Conservation (phyloP, 2,113 vertebrate species). For the Podarcis cretensis region DNA sequence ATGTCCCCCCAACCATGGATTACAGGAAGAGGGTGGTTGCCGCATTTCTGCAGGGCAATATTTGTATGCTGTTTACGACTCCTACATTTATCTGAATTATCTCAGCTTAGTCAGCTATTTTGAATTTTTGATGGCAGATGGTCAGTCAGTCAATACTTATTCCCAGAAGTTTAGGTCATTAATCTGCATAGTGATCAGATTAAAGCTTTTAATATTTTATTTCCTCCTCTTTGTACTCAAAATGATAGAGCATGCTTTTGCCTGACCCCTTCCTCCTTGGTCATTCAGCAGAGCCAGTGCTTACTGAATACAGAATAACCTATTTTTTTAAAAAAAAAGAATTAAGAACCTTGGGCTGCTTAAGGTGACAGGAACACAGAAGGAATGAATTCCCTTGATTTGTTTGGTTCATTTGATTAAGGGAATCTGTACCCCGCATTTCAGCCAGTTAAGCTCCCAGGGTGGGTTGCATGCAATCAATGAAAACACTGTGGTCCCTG, state of each 20-base stretch:
- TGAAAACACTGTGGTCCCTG: too few relatives aligned
- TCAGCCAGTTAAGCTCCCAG: too few relatives aligned
- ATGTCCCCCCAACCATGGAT: background rate
- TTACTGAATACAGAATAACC: background rate
- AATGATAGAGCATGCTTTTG: background rate
- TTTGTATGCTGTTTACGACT: fast-evolving
- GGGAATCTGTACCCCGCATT: too few relatives aligned
- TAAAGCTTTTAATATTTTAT: slow-evolving; percentile 8
- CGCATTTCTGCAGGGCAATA: background rate
- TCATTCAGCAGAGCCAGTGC: background rate
- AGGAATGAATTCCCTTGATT: background rate
- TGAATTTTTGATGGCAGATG: slow-evolving; percentile 9
- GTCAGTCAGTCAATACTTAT: slow-evolving; percentile 28
- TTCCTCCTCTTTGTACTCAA: background rate
- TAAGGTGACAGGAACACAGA: background rate
- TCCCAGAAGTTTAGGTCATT: slow-evolving; percentile 32
- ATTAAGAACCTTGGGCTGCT: background rate
- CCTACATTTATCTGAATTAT: background rate
- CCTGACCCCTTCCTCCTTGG: background rate
- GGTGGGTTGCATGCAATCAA: too few relatives aligned
- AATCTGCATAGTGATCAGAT: slow-evolving; percentile 26
- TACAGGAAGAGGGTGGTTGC: background rate
- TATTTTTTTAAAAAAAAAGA: background rate
- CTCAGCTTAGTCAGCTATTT: slow-evolving; percentile 4
- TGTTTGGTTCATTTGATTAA: background rate